These are phyloP conservation scores for Heterotis niloticus DNA, from an alignment of 2,113 vertebrate genomes.

Conservation along the genomic window DNA sequence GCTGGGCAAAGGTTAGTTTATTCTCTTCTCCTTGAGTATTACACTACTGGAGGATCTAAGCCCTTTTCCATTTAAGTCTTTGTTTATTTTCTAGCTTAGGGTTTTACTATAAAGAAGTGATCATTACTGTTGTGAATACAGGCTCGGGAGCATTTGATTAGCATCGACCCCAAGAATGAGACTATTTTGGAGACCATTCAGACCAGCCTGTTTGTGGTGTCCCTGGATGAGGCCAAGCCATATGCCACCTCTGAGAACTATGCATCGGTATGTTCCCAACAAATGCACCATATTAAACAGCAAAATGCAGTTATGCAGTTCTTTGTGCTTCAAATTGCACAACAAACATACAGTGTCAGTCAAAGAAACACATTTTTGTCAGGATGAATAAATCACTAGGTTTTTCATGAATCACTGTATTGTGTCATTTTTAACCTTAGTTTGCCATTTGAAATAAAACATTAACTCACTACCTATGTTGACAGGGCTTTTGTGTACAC, in stretches of 20 bases:
- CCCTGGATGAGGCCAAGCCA: conserved; percentile 77
- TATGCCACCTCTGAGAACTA: conserved; percentile 78
- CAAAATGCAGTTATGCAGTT: background rate
- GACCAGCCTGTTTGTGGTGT: conserved; percentile 76
- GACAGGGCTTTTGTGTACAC: no score
- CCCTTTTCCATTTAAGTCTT: background rate
- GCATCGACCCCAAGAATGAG: conserved; percentile 80
- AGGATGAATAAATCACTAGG: no score
- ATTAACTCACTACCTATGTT: no score
- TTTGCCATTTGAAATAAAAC: no score
- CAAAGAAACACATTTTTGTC: no score
- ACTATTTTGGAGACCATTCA: conserved; percentile 82
- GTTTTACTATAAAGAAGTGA: conserved; percentile 10
- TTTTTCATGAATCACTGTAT: no score
- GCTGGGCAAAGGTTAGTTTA: conserved; percentile 82
- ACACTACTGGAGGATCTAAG: background rate
- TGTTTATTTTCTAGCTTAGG: background rate
- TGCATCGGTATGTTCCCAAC: conserved; percentile 62
- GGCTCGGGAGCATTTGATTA: conserved; percentile 82
- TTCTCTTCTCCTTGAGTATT: background rate
- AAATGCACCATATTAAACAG: background rate
- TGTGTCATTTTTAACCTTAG: no score
- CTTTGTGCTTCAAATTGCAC: no score
- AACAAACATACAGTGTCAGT: no score
- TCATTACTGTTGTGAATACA: conserved; percentile 44